phyloP scores from a whole-genome alignment of 2,888 invertebrate species.

The Stenodema calcarata region DNA sequence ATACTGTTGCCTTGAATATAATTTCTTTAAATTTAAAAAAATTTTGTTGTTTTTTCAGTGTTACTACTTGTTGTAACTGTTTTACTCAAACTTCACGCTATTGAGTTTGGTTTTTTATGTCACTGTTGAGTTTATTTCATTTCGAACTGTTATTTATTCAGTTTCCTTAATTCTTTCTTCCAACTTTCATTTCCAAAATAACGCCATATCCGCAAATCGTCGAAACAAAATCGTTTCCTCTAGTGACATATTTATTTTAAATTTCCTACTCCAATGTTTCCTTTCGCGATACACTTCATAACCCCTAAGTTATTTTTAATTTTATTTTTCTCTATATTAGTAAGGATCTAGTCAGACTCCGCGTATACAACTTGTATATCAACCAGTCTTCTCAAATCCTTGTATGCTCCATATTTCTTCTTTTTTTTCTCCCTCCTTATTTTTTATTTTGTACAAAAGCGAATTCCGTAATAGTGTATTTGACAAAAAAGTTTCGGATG shows the following conservation, averaged over 20 bases:
- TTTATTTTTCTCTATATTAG: background rate
- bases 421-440: background rate
- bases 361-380: background rate
- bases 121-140: background rate
- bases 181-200: background rate
- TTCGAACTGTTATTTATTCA: background rate
- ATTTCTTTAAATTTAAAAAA: background rate
- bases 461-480: background rate
- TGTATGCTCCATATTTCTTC: too few species aligned
- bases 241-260: background rate
- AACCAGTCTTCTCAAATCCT: constrained; percentile 36
- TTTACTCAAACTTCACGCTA: background rate
- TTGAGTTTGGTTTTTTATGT: background rate
- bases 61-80: background rate
- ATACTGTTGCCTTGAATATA: background rate
- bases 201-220: background rate
- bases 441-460: background rate
- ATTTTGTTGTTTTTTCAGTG: background rate
- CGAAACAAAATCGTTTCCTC: background rate
- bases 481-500: background rate
- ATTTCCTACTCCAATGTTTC: background rate
- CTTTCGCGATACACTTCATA: background rate
- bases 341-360: constrained; percentile 45
- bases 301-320: background rate
- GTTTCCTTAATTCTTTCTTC: background rate